Evolutionary conservation across 2,113 vertebrate genomes (phyloP).

Genomic region (Sminthopsis crassicaudata): DNA sequence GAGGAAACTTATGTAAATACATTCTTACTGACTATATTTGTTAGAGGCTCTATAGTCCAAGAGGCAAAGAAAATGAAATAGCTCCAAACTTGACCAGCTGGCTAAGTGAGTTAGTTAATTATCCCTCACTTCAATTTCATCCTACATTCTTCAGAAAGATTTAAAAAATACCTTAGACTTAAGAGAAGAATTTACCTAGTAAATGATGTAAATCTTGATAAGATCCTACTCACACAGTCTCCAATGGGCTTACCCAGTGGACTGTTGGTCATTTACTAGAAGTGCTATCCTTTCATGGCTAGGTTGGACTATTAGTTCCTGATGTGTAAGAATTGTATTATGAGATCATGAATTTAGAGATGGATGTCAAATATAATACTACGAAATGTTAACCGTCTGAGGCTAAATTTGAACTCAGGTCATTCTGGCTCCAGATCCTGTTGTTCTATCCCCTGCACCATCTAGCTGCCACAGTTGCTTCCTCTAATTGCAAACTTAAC

Average conservation of each 20-base stretch:
- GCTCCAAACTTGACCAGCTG: not conserved
- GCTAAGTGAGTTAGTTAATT: not conserved
- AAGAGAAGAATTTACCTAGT: not conserved
- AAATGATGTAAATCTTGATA: not conserved
- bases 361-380: not conserved
- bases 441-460: too few relatives aligned
- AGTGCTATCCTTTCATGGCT: not conserved
- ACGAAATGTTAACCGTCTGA: not conserved
- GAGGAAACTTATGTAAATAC: not conserved
- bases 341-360: not conserved
- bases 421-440: not conserved
- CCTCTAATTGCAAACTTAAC: not conserved
- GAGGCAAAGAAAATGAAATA: not conserved
- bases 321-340: not conserved
- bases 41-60: not conserved
- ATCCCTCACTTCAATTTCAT: not conserved
- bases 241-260: not conserved
- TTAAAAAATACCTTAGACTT: not conserved
- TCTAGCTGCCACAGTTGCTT: not conserved
- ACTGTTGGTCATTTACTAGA: not conserved
- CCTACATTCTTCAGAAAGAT: not conserved
- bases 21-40: not conserved
- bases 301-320: not conserved
- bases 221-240: not conserved
- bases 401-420: not conserved